A percentile compares a stretch with the other conserved stretches of the same genome.
Evolutionary conservation across 1,140 invertebrate genomes (phyloP).

Genomic region (Mesaphorura yosii): DNA sequence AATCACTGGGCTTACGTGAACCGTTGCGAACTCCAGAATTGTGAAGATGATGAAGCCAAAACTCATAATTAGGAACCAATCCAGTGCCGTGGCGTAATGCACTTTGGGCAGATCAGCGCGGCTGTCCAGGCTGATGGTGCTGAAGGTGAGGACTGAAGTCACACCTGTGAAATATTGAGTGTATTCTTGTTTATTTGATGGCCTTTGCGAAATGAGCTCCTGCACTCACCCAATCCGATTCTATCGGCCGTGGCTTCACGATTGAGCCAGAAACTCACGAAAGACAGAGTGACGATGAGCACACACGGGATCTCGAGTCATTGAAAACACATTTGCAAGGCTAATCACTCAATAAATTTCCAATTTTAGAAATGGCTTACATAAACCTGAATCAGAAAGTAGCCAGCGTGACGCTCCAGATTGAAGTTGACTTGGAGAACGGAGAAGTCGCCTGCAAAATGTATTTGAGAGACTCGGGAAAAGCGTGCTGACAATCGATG

Average conservation of each 20-base stretch:
- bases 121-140: conserved; percentile 81
- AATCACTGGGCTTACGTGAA: conserved; percentile 45
- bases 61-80: conserved; percentile 86
- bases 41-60: conserved; percentile 89
- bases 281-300: conserved; percentile 84
- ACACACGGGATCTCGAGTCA: conserved; percentile 83
- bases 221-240: conserved; percentile 50
- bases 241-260: conserved; percentile 78
- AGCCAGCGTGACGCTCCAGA: conserved; percentile 76
- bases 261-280: conserved; percentile 90
- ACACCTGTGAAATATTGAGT: conserved; percentile 49
- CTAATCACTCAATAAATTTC: background rate
- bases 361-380: too few relatives aligned
- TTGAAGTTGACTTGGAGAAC: conserved; percentile 56
- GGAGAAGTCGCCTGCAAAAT: conserved; percentile 34
- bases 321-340: background rate
- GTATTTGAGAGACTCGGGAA: too few relatives aligned
- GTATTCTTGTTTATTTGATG: too few relatives aligned
- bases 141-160: conserved; percentile 79
- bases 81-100: conserved; percentile 72
- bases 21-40: conserved; percentile 80
- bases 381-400: conserved; percentile 52
- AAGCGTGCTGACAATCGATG: too few relatives aligned
- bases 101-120: conserved; percentile 83
- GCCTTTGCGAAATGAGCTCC: conserved; percentile 1